Conservation (phyloP, 2,113 vertebrate species). For the Microcebus lehilahytsara region DNA sequence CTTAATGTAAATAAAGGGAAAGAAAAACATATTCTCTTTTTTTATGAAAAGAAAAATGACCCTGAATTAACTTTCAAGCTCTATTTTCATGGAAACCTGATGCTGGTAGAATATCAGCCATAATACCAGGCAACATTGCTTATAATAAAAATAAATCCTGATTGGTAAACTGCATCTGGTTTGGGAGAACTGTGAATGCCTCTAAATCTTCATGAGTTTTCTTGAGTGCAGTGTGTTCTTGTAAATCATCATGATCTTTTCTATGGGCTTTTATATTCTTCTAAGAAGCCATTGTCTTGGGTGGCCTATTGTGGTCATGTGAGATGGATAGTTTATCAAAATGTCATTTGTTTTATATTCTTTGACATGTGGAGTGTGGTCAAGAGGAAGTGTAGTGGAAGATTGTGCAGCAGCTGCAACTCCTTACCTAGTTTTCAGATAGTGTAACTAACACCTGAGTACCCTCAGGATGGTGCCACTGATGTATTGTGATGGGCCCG, state of each 20-base stretch:
- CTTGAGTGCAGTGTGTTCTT: not conserved
- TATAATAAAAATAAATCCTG: not conserved
- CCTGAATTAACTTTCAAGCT: not conserved
- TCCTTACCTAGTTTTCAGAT: not conserved
- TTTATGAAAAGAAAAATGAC: not conserved
- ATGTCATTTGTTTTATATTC: not conserved
- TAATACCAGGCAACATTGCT: not conserved
- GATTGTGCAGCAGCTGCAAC: rapidly evolving
- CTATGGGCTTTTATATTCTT: not conserved
- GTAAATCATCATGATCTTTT: not conserved
- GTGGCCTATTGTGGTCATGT: not conserved
- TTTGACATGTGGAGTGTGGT: not conserved
- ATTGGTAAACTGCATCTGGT: not conserved
- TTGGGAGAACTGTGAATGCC: not conserved
- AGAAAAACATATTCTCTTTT: not conserved
- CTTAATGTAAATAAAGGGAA: not conserved
- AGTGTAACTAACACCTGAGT: not conserved
- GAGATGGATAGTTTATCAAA: not conserved
- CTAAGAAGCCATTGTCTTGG: not conserved
- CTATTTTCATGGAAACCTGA: not conserved
- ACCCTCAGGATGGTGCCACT: not conserved
- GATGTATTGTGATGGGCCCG: not conserved
- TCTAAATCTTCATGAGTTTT: not conserved
- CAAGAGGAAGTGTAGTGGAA: not conserved
- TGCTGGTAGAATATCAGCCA: not conserved